phyloP scores from a whole-genome alignment of 2,113 vertebrate species.

The Apteryx owenii region DNA sequence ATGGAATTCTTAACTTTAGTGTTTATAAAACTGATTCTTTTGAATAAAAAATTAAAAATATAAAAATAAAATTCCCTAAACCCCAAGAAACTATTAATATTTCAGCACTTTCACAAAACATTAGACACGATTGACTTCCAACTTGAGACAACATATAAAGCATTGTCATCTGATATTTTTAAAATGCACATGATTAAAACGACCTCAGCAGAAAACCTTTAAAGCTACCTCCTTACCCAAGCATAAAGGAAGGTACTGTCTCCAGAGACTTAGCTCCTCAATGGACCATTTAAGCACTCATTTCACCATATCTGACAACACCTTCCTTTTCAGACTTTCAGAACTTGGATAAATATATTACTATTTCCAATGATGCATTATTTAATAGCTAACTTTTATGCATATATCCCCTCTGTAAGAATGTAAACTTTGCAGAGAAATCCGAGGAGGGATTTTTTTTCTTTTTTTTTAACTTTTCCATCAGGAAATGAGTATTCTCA shows the following conservation, averaged over 20 bases:
- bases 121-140: neutral
- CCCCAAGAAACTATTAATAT: neutral
- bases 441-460: neutral
- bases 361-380: fast-evolving
- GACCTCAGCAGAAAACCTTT: neutral
- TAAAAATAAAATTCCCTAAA: slow-evolving; percentile 32
- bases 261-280: neutral
- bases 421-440: neutral
- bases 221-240: too few relatives aligned
- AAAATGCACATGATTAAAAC: neutral
- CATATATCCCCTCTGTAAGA: neutral
- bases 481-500: neutral
- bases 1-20: neutral
- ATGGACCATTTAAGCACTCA: fast-evolving
- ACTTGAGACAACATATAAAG: neutral
- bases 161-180: neutral
- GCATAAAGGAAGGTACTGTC: fast-evolving
- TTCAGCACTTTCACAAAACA: slow-evolving; percentile 26
- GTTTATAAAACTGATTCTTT: neutral
- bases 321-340: neutral
- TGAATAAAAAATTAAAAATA: slow-evolving; percentile 12
- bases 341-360: fast-evolving
- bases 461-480: neutral
- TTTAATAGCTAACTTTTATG: fast-evolving
- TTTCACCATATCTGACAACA: fast-evolving